Evolutionary conservation across 2,797 vertebrate genomes (phyloP).

Genomic region (Cuniculus paca): DNA sequence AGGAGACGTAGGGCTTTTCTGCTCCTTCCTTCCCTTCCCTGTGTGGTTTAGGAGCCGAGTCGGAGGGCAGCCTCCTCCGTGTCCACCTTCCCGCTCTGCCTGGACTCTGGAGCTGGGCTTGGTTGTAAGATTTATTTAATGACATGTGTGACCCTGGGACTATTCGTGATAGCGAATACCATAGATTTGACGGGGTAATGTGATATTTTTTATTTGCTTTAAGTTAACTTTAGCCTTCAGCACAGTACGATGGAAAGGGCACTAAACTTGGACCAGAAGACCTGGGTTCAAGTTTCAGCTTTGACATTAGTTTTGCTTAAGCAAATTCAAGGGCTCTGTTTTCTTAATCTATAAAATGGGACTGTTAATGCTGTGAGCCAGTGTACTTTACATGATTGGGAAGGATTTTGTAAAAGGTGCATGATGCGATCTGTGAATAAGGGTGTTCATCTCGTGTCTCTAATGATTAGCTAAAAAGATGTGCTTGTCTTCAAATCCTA

Average conservation of each 20-base stretch:
- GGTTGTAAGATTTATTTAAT: conserved; percentile 60
- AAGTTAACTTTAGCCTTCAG: conserved; percentile 76
- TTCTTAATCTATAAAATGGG: conserved; percentile 64
- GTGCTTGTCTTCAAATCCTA: not conserved
- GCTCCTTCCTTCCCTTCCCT: not conserved
- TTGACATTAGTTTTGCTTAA: conserved; percentile 39
- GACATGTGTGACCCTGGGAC: conserved; percentile 57
- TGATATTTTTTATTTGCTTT: conserved; percentile 74
- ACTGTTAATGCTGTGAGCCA: not conserved
- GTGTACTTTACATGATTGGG: no score
- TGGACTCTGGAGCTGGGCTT: not conserved
- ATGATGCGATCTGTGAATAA: not conserved
- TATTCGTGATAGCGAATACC: conserved; percentile 42
- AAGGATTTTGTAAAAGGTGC: not conserved
- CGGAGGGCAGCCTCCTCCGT: not conserved
- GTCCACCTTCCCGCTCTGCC: not conserved
- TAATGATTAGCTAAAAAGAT: not conserved
- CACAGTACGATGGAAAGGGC: conserved; percentile 46
- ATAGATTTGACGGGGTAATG: conserved; percentile 63
- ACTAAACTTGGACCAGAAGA: conserved; percentile 68
- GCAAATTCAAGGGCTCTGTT: not conserved
- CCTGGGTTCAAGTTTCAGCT: conserved; percentile 72
- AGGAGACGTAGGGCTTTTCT: not conserved
- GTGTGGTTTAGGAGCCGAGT: not conserved
- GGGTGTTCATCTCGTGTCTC: not conserved